Conservation (phyloP, 2,113 vertebrate species). For the Procapra przewalskii region DNA sequence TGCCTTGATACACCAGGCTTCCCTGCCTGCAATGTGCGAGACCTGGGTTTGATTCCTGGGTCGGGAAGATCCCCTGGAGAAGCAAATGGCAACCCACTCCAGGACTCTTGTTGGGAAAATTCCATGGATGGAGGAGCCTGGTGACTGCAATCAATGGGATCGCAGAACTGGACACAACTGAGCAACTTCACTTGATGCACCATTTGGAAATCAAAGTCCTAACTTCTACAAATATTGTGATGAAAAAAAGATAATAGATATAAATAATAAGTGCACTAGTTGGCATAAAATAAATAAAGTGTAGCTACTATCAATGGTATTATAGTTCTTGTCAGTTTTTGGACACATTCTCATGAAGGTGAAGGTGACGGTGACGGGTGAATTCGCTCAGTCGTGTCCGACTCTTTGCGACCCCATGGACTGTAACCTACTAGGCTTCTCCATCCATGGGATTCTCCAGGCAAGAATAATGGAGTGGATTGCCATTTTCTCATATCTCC, state of each 20-base stretch:
- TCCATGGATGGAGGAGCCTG: neutral
- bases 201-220: neutral
- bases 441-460: no score
- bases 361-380: no score
- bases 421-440: no score
- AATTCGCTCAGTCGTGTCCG: no score
- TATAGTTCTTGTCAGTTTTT: neutral
- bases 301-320: neutral
- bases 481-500: neutral
- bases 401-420: no score
- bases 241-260: neutral
- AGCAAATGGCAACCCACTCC: neutral
- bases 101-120: neutral
- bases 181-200: neutral
- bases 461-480: no score
- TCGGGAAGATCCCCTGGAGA: neutral
- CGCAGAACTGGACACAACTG: fast-evolving
- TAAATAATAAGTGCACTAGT: neutral
- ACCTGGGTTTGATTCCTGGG: neutral
- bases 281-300: neutral
- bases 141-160: neutral
- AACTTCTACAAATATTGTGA: neutral
- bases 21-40: neutral
- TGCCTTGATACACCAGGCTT: neutral
- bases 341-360: neutral